Evolutionary conservation across 2,888 invertebrate genomes (phyloP), one percentile per base, ranked within the genome.

Genomic region (Taenaris catops): DNA sequence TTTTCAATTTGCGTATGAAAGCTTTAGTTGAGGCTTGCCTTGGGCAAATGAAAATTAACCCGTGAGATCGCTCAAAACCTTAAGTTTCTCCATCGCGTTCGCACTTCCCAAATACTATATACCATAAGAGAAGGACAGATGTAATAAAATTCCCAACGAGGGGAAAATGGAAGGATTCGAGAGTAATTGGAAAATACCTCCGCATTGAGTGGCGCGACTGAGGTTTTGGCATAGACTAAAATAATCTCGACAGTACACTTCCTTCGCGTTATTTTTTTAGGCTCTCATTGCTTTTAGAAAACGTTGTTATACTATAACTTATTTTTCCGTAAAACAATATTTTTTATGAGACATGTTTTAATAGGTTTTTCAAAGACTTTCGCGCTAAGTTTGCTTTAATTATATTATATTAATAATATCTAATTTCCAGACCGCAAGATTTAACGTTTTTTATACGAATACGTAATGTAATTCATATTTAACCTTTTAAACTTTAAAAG

Each of bases 101-200:
- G 31, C 46, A 44, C 67, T 37, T 49, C 34, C 44, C 42, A 49
- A 58, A 51, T 49, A 49, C 2, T 8, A 49, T 37, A 40, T 34
- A 38, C 34, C 24, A 38, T 35, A 29, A 40, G 72, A 81, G 53
- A 58, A 64, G 58, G 81, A 83, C 35, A 53, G 67, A 43, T 38
- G 53, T 64, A 65, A 71, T 75, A 74, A 81, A 79, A 73, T 75
- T 73, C 67, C 63, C 63, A 51, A 63, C 56, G 53, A 69, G 62
- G 64, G 72, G 73, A 73, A 81, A 79, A 79, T 76, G 76, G 78
- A 72, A 73, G 81, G 81, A 79, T 84, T 80, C 70, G 66, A 71
- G 74, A 76, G 80, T 87, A 87, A 87, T 87, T 87, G 87, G 78
- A 86, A 50, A 87, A 87, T 87, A 80, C 86, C 84, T 78, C 66